A percentile compares a stretch with the other conserved stretches of the same genome.
These are phyloP conservation scores for Sibirionetta formosa DNA, from an alignment of 2,797 vertebrate species.

Conservation along the genomic window DNA sequence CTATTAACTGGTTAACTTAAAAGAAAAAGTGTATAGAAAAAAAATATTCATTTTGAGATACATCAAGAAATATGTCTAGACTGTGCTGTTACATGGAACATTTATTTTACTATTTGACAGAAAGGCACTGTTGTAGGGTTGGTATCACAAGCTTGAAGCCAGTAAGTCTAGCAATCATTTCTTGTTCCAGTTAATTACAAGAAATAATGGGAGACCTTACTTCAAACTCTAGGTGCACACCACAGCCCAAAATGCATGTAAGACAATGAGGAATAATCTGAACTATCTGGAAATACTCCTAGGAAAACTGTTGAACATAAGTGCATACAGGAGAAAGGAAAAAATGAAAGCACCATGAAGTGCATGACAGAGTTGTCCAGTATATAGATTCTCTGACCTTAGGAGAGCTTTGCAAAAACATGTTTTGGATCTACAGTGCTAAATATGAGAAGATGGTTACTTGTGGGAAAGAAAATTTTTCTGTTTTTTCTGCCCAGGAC, in stretches of 20 bases:
- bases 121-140: neutral
- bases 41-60: neutral
- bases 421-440: neutral
- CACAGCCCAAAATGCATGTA: neutral
- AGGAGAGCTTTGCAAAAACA: neutral
- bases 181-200: neutral
- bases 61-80: neutral
- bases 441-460: neutral
- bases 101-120: neutral
- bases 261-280: neutral
- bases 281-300: neutral
- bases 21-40: neutral
- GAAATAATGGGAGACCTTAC: rapidly evolving
- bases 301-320: neutral
- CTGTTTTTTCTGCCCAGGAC: neutral
- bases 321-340: neutral
- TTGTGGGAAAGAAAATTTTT: neutral
- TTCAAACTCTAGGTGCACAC: neutral
- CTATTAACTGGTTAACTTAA: neutral
- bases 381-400: neutral
- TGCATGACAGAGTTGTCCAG: neutral
- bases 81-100: neutral
- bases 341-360: neutral
- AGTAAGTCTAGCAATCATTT: neutral
- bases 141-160: neutral